Evolutionary conservation across 2,113 vertebrate species (phyloP).

Genomic region (Pterocles orientalis): DNA sequence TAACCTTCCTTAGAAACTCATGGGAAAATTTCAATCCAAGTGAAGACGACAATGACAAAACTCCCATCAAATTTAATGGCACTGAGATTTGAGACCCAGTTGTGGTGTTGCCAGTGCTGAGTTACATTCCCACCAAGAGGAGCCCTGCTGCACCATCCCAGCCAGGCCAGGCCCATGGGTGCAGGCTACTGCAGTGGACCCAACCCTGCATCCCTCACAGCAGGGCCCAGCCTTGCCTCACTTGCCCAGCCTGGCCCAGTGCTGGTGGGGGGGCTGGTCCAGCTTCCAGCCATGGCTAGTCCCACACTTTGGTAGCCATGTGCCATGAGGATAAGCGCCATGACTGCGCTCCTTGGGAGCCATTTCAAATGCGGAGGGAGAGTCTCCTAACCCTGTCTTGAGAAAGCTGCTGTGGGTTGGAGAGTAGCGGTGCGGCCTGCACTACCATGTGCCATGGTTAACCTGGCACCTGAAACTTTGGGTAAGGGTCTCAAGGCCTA

Average conservation of each 20-base stretch:
- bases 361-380: neutral
- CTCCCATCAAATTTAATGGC: neutral
- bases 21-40: neutral
- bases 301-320: rapidly evolving
- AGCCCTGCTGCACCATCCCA: neutral
- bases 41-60: neutral
- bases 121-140: neutral
- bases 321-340: neutral
- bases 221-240: neutral
- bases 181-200: rapidly evolving
- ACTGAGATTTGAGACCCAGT: neutral
- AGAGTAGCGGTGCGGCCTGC: rapidly evolving
- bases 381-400: rapidly evolving
- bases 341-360: neutral
- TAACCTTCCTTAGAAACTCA: neutral
- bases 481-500: neutral
- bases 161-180: neutral
- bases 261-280: neutral
- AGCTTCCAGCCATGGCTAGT: rapidly evolving
- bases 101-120: neutral
- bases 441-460: rapidly evolving
- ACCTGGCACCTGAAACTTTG: neutral
- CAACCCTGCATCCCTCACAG: neutral
- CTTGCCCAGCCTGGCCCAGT: rapidly evolving
- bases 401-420: rapidly evolving